phyloP scores from a whole-genome alignment of 2,888 invertebrate genomes.

The Tineola bisselliella region DNA sequence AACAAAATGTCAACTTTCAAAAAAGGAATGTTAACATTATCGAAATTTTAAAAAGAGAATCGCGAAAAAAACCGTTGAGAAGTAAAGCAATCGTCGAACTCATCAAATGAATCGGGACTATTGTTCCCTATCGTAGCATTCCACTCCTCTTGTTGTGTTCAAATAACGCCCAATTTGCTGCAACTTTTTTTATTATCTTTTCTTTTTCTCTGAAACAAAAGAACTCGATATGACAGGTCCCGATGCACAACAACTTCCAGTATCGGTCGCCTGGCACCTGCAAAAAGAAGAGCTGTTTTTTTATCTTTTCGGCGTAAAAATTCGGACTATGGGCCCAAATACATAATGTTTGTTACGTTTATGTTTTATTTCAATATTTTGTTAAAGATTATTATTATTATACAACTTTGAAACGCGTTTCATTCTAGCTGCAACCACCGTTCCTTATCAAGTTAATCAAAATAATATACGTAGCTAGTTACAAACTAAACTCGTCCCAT shows the following conservation, averaged over 20 bases:
- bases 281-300: constrained; percentile 51
- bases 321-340: not conserved
- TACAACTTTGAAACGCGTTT: no score
- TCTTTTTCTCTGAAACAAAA: constrained; percentile 43
- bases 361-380: no score
- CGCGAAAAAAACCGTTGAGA: constrained; percentile 33
- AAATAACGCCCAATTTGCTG: constrained; percentile 59
- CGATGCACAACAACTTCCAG: constrained; percentile 37
- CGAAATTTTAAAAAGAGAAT: constrained; percentile 43
- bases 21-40: constrained; percentile 20
- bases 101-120: constrained; percentile 60
- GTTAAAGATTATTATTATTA: no score
- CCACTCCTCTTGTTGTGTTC: constrained; percentile 65
- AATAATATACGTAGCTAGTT: not conserved
- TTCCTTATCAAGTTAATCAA: no score
- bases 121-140: constrained; percentile 61
- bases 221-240: constrained; percentile 63
- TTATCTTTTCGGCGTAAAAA: not conserved
- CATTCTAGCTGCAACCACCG: no score
- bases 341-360: no score
- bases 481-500: not conserved
- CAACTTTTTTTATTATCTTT: constrained; percentile 53
- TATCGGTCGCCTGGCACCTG: constrained; percentile 49
- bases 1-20: no score
- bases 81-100: constrained; percentile 19